These are phyloP conservation scores for Aplocera efformata DNA, from an alignment of 2,888 invertebrate genomes.

Conservation along the genomic window DNA sequence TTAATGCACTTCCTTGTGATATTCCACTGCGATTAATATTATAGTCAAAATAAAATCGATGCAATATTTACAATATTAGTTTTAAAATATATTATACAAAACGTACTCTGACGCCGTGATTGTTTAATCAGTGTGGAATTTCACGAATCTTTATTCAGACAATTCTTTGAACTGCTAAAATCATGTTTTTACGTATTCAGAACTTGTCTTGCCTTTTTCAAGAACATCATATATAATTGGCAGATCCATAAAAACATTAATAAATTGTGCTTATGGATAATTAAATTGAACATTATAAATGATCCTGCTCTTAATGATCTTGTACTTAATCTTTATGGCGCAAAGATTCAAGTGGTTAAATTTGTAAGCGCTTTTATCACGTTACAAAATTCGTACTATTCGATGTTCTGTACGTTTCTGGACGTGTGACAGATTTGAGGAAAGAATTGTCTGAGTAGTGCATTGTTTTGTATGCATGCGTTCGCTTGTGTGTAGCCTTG, in stretches of 20 bases:
- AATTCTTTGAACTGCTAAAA: conserved; percentile 22
- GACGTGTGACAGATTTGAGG: conserved; percentile 10
- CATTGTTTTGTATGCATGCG: conserved; percentile 59
- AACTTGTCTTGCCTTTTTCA: conserved; percentile 15
- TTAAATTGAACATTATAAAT: conserved; percentile 9
- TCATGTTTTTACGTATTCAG: conserved; percentile 11
- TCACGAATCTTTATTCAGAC: conserved; percentile 32
- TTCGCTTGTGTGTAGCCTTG: conserved; percentile 72
- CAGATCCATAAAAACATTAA: conserved; percentile 9
- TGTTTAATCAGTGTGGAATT: conserved; percentile 32
- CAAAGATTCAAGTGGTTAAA: conserved; percentile 2
- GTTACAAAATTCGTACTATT: neutral
- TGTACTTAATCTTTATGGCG: conserved; percentile 8
- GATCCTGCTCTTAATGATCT: conserved; percentile 7
- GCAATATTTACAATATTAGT: no score
- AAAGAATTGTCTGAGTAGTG: conserved; percentile 44
- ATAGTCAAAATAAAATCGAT: no score
- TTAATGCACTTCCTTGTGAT: conserved; percentile 20
- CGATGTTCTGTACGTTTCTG: neutral
- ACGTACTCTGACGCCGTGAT: neutral
- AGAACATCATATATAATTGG: conserved; percentile 8
- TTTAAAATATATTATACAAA: neutral
- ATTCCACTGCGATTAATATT: conserved; percentile 6
- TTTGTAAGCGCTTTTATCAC: neutral
- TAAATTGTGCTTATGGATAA: conserved; percentile 10